A percentile compares a stretch with the other conserved stretches of the same genome.
Evolutionary conservation across 2,888 invertebrate species (phyloP).

Genomic region (Chloroclystis v-ata): DNA sequence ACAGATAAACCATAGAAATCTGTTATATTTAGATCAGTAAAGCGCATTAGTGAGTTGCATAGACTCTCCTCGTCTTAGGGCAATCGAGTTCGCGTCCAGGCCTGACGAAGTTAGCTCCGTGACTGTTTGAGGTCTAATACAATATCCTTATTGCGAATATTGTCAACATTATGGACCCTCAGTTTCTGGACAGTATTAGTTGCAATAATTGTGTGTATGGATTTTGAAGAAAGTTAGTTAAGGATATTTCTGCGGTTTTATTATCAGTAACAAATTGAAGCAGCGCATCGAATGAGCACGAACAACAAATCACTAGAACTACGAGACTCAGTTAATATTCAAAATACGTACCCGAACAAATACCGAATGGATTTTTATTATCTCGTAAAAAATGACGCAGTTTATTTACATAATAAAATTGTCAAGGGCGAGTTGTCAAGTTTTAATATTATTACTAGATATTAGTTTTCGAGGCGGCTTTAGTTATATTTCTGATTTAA

Average conservation of each 20-base stretch:
- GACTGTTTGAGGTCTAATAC: conserved; percentile 3
- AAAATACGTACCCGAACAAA: conserved; percentile 12
- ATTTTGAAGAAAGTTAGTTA: too few relatives aligned
- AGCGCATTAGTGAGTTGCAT: too few relatives aligned
- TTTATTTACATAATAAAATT: conserved; percentile 13
- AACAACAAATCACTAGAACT: conserved; percentile 10
- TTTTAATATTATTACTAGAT: too few relatives aligned
- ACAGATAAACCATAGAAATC: too few relatives aligned
- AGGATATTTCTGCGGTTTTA: too few relatives aligned
- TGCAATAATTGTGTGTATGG: too few relatives aligned
- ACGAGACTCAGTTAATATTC: conserved; percentile 9
- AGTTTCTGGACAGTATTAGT: too few relatives aligned
- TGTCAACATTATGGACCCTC: background rate
- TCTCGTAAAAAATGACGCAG: conserved; percentile 15
- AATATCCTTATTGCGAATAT: conserved; percentile 3
- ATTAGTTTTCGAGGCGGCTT: too few relatives aligned
- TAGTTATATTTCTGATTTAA: background rate
- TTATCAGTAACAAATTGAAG: background rate
- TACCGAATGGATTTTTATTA: conserved; percentile 17
- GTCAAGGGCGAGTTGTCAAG: conserved; percentile 2
- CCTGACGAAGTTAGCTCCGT: conserved; percentile 17
- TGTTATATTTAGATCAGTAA: too few relatives aligned
- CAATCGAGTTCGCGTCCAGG: conserved; percentile 25
- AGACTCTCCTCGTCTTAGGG: conserved; percentile 15
- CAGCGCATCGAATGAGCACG: background rate